Base-by-base conservation (phyloP, 2,888 invertebrate species). In the Caenorhabditis imperialis region DNA sequence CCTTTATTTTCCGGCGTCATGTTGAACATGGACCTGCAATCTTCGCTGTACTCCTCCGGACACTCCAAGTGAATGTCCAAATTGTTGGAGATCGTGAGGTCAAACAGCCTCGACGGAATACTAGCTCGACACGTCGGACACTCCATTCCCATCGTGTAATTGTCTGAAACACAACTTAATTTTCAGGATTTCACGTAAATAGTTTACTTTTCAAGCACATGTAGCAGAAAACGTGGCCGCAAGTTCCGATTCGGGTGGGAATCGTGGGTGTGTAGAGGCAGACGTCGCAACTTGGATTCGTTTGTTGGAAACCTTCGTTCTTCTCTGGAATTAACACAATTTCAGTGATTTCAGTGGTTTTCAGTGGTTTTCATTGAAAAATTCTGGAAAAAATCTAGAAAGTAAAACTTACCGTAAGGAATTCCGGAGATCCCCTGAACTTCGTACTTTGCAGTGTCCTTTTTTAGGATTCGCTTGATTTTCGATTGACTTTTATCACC, bases 221-320 rank as follows among this genome's bases (percentile, higher is more conserved):
- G 12, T 23, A 67, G 18, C 67, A 67, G 22, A 67, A 67, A 8
- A 16, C 44, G 22, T 67, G 67, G 7, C 67, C 67, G 23, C 67
- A 67, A 0, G 25, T 38, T 10, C 35, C 37, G 1, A 67, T 44
- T 30, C 38, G 4, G 4, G 57, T 57, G 2, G 57, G 57, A 7
- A 67, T 35, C 10, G 48, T 40, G 2, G 20, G 45, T 20, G 20
- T 22, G 27, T 55, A 48, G 0, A 55, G 33, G 33, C 63, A 65
- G n/a, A 65, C 44, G 18, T 42, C 30, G 35, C 65, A 65, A 25
- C 20, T 50, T 7, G 38, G 30, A 6, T 65, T 50, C 3, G 38
- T 20, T 33, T 65, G 63, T 23, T 48, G 45, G 33, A 37, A 65
- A 4, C 63, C 63, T n/a, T 37, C 35, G n/a, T n/a, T n/a, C n/a